These are phyloP conservation scores for Columba janthina DNA, from an alignment of 2,113 vertebrate species.

Conservation along the genomic window DNA sequence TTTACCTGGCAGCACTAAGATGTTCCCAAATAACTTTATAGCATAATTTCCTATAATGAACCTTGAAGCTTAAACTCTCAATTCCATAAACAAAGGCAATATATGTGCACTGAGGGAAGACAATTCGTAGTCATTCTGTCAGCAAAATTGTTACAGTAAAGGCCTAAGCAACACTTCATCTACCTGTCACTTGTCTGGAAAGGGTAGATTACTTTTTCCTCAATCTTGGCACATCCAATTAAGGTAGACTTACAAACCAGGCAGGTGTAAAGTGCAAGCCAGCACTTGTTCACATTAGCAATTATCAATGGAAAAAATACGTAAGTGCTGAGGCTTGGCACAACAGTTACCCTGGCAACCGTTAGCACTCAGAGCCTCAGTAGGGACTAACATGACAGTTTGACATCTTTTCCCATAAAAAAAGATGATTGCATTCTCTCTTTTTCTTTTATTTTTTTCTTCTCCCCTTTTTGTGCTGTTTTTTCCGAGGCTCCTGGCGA, in stretches of 20 bases:
- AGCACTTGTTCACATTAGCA: conserved; percentile 77
- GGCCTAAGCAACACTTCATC: conserved; percentile 73
- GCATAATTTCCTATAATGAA: conserved; percentile 38
- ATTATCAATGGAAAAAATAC: conserved; percentile 78
- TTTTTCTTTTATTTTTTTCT: not conserved
- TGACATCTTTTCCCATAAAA: conserved; percentile 66
- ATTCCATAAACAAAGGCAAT: conserved; percentile 36
- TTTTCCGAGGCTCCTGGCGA: not conserved
- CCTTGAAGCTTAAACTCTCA: not conserved
- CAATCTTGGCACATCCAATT: conserved; percentile 80
- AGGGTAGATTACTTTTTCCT: conserved; percentile 79
- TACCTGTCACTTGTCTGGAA: conserved; percentile 77
- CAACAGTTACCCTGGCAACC: conserved; percentile 73
- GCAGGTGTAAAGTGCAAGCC: conserved; percentile 79
- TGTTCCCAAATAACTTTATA: not conserved
- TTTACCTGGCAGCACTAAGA: not conserved
- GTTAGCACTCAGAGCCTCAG: conserved; percentile 48
- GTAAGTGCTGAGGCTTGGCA: conserved; percentile 70
- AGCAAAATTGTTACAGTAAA: conserved; percentile 75
- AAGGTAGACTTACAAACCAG: conserved; percentile 76
- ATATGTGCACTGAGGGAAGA: conserved; percentile 49
- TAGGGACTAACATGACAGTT: conserved; percentile 69
- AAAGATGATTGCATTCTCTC: conserved; percentile 44
- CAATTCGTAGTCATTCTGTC: conserved; percentile 77
- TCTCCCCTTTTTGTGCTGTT: not conserved